phyloP scores from a whole-genome alignment of 2,888 invertebrate genomes.

The Apodemia zela region DNA sequence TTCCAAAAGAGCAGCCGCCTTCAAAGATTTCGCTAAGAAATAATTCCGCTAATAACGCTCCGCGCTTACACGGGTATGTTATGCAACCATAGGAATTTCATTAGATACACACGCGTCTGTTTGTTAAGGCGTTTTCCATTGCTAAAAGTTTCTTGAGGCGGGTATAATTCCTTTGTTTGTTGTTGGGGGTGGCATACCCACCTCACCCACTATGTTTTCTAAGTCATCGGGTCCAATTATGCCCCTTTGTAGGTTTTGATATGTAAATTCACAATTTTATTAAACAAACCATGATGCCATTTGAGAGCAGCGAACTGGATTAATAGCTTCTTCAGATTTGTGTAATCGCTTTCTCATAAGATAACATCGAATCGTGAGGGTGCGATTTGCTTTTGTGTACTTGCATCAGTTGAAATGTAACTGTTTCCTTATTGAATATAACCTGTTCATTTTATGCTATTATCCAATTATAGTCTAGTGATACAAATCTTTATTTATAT shows the following conservation, averaged over 20 bases:
- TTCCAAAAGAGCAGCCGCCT: slow-evolving; percentile 78
- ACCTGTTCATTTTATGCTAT: slow-evolving; percentile 10
- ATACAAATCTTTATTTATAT: not conserved
- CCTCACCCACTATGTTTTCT: slow-evolving; percentile 77
- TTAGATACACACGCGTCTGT: slow-evolving; percentile 81
- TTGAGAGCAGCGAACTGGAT: slow-evolving; percentile 77
- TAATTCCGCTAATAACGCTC: slow-evolving; percentile 78
- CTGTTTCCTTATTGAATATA: slow-evolving; percentile 29
- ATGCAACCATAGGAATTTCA: slow-evolving; percentile 81
- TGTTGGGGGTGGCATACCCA: slow-evolving; percentile 65
- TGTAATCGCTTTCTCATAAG: slow-evolving; percentile 80
- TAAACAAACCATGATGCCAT: slow-evolving; percentile 81
- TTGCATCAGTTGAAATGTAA: slow-evolving; percentile 32
- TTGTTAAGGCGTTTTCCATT: slow-evolving; percentile 81
- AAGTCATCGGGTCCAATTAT: slow-evolving; percentile 81
- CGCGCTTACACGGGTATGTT: slow-evolving; percentile 74
- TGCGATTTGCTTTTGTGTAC: slow-evolving; percentile 54
- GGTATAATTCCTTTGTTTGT: slow-evolving; percentile 81
- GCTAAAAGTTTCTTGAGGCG: slow-evolving; percentile 81
- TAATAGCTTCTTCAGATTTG: slow-evolving; percentile 80
- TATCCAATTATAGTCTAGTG: not conserved
- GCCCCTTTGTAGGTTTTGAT: slow-evolving; percentile 81
- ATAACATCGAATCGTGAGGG: slow-evolving; percentile 71
- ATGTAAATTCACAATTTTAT: slow-evolving; percentile 81
- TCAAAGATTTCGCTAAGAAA: slow-evolving; percentile 77